Evolutionary conservation across 2,113 vertebrate genomes (phyloP).

Genomic region (Caranx ignobilis): DNA sequence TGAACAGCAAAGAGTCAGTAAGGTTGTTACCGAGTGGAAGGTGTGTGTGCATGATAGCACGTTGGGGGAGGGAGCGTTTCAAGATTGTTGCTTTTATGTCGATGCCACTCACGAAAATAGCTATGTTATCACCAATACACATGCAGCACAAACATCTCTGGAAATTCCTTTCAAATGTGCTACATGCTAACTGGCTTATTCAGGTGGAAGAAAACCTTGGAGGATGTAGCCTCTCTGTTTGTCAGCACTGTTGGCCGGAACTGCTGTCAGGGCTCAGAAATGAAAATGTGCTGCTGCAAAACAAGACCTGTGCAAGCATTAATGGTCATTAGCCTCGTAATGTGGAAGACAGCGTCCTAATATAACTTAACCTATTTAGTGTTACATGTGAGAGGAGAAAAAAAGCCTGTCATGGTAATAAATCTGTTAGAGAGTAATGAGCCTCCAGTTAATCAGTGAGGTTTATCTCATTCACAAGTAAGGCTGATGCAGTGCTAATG

Average conservation of each 20-base stretch:
- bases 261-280: background rate
- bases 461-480: conserved; percentile 9
- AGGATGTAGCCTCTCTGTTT: conserved; percentile 11
- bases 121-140: conserved; percentile 11
- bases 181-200: conserved; percentile 11
- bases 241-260: conserved; percentile 12
- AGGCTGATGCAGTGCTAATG: conserved; percentile 12
- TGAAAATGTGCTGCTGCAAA: background rate
- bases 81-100: conserved; percentile 36
- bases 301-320: conserved; percentile 3
- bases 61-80: background rate
- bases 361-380: background rate
- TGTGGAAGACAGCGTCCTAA: background rate
- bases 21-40: conserved; percentile 26
- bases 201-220: background rate
- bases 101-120: background rate
- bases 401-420: background rate
- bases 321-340: background rate
- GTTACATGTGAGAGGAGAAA: background rate
- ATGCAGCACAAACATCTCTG: background rate
- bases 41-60: background rate
- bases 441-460: background rate
- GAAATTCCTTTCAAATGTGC: conserved; percentile 28
- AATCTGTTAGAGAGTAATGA: conserved; percentile 6
- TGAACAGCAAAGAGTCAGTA: conserved; percentile 2